These are phyloP conservation scores for Peromyscus maniculatus DNA, from an alignment of 2,113 vertebrate genomes.

Conservation along the genomic window DNA sequence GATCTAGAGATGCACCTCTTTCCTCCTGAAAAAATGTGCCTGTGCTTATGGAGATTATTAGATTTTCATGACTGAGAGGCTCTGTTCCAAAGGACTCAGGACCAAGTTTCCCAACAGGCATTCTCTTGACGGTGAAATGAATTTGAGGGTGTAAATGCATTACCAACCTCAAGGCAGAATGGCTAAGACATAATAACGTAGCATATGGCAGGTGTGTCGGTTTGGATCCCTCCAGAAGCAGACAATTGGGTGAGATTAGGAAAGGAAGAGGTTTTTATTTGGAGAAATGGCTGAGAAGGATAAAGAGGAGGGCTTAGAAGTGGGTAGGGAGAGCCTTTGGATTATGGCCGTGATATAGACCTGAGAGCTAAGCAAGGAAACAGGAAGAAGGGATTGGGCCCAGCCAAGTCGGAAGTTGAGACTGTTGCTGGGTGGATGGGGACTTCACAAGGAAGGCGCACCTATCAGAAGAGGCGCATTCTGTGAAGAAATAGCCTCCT, in stretches of 20 bases:
- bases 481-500: background rate
- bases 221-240: background rate
- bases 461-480: background rate
- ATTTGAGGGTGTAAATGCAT: background rate
- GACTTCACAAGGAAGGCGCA: background rate
- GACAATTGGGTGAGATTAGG: background rate
- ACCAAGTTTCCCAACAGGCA: background rate
- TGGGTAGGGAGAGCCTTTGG: background rate
- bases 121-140: background rate
- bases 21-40: background rate
- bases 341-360: background rate
- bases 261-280: background rate
- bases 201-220: background rate
- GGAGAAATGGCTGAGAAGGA: background rate
- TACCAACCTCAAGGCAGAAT: background rate
- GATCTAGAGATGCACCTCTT: background rate
- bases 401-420: background rate
- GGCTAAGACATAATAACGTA: background rate
- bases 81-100: background rate
- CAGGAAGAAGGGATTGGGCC: background rate
- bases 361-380: background rate
- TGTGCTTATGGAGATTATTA: background rate
- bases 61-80: background rate
- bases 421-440: background rate
- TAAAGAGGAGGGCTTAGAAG: background rate